phyloP scores from a whole-genome alignment of 2,888 invertebrate genomes.

The Poecilus cupreus region DNA sequence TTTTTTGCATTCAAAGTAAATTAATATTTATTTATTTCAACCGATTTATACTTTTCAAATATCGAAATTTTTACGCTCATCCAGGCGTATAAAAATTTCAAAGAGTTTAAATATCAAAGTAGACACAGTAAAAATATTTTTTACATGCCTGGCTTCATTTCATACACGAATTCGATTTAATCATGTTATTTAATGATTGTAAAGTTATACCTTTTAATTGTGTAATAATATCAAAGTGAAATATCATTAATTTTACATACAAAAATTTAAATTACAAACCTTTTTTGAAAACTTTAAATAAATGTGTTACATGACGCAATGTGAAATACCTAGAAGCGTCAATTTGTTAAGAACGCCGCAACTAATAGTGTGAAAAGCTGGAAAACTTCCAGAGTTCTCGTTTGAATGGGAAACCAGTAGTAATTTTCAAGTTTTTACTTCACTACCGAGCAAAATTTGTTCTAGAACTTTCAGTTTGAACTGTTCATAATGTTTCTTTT shows the following conservation, averaged over 20 bases:
- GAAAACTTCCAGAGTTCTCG: constrained; percentile 30
- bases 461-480: constrained; percentile 49
- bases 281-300: constrained; percentile 17
- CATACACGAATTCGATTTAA: no score
- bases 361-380: constrained; percentile 26
- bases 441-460: constrained; percentile 39
- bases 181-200: no score
- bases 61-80: not conserved
- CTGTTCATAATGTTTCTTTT: constrained; percentile 46
- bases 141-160: no score
- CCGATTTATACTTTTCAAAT: no score
- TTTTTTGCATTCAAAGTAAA: constrained; percentile 9
- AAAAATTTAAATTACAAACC: no score
- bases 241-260: no score
- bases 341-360: no score
- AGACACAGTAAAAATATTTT: no score
- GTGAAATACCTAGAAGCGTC: not conserved
- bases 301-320: not conserved
- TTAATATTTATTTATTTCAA: constrained; percentile 17
- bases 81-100: not conserved
- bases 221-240: no score
- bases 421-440: constrained; percentile 53
- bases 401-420: constrained; percentile 48
- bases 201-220: no score
- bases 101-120: not conserved